Evolutionary conservation across 2,888 invertebrate species (phyloP).

Genomic region (Malacosoma neustria): DNA sequence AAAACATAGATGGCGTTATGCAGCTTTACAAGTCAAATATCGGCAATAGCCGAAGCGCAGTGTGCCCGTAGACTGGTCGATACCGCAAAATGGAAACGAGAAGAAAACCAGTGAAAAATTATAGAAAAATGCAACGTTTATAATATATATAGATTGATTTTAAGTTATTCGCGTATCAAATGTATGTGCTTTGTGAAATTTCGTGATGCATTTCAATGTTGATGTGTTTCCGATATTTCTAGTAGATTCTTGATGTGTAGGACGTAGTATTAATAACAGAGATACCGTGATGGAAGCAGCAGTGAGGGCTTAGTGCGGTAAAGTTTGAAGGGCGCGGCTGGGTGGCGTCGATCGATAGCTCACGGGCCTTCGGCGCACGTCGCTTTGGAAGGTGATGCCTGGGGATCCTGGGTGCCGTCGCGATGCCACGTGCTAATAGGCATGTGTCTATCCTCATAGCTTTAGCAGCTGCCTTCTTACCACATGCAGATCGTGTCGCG

Average conservation of each 20-base stretch:
- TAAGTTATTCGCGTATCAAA: no score
- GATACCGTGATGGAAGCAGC: no score
- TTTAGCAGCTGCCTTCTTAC: constrained; percentile 30
- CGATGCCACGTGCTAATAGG: constrained; percentile 18
- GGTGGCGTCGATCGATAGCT: not conserved
- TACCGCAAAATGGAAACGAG: not conserved
- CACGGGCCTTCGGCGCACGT: not conserved
- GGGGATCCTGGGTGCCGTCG: not conserved
- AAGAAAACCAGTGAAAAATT: not conserved
- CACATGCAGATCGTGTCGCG: constrained; percentile 37
- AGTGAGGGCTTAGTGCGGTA: no score
- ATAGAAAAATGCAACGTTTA: not conserved
- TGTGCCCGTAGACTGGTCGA: not conserved
- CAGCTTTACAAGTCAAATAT: not conserved
- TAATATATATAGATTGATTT: not conserved
- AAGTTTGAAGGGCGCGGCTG: not conserved
- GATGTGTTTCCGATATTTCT: no score
- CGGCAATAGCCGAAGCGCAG: not conserved
- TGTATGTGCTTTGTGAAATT: no score
- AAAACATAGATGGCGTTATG: not conserved
- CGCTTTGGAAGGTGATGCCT: not conserved
- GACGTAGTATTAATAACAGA: no score
- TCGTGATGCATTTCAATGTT: no score
- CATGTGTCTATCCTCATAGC: constrained; percentile 32
- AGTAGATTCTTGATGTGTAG: no score